A percentile compares a stretch with the other conserved stretches of the same genome.
Evolutionary conservation across 2,797 vertebrate genomes (phyloP).

Genomic region (Danio kyathit): DNA sequence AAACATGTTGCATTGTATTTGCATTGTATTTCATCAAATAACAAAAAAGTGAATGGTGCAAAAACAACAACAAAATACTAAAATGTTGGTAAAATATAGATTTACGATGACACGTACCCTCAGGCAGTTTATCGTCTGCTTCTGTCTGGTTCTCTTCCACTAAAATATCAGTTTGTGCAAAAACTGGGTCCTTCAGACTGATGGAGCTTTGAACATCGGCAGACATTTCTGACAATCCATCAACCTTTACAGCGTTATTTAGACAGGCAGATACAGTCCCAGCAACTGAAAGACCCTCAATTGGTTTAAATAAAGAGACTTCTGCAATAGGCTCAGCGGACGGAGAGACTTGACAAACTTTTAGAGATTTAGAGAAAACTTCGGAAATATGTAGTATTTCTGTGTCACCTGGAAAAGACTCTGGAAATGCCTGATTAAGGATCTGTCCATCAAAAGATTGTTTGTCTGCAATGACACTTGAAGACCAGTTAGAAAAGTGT

Average conservation of each 20-base stretch:
- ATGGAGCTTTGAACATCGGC: not conserved
- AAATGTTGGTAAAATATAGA: too few relatives aligned
- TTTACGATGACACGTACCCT: conserved; percentile 26
- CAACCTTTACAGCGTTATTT: not conserved
- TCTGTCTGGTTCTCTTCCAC: conserved; percentile 4
- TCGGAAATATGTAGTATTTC: not conserved
- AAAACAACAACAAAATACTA: not conserved
- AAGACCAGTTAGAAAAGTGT: not conserved
- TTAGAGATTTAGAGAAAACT: not conserved
- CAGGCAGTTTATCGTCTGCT: not conserved
- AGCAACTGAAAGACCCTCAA: not conserved
- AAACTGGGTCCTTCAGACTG: not conserved
- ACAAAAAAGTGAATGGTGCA: not conserved
- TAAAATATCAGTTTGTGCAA: not conserved
- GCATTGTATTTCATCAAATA: too few relatives aligned
- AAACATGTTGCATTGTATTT: too few relatives aligned
- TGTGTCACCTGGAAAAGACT: not conserved
- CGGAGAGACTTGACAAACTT: not conserved
- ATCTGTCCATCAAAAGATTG: not conserved
- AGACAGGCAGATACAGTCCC: not conserved
- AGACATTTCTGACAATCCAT: not conserved
- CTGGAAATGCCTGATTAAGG: not conserved
- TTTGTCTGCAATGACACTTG: conserved; percentile 2
- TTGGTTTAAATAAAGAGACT: not conserved
- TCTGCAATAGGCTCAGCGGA: not conserved